Conservation (phyloP, 2,888 invertebrate species). For the Sinohyriopsis cumingii region DNA sequence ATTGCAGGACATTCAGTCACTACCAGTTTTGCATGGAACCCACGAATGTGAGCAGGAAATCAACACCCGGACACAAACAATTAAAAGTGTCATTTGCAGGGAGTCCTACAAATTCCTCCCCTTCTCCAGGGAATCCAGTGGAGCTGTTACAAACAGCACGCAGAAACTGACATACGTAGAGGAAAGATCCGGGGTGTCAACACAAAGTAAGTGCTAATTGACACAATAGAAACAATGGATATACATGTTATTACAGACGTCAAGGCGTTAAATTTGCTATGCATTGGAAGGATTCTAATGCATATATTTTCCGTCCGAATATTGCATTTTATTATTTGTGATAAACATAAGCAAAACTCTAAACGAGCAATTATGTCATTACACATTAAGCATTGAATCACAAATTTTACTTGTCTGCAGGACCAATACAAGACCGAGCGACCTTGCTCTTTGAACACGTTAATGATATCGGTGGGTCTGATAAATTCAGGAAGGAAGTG, state of each 20-base stretch:
- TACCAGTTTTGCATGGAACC: conserved; percentile 73
- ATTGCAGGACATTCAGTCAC: conserved; percentile 63
- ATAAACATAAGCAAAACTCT: no score
- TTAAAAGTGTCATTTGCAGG: conserved; percentile 79
- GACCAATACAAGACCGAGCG: conserved; percentile 74
- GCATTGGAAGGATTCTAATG: background rate
- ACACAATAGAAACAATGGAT: background rate
- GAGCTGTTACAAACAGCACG: conserved; percentile 71
- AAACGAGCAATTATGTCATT: no score
- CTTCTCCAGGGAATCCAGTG: conserved; percentile 76
- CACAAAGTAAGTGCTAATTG: conserved; percentile 21
- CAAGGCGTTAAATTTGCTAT: background rate
- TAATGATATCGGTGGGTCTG: conserved; percentile 12
- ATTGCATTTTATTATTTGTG: background rate
- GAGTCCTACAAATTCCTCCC: conserved; percentile 85
- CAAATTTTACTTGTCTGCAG: conserved; percentile 18
- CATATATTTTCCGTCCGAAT: no score
- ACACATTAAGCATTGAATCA: no score
- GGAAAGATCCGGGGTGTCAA: conserved; percentile 25
- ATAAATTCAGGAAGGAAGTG: conserved; percentile 27
- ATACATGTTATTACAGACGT: background rate
- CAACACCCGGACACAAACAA: conserved; percentile 75
- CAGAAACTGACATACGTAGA: conserved; percentile 66
- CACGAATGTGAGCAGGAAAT: conserved; percentile 81
- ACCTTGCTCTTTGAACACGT: conserved; percentile 50